phyloP scores from a whole-genome alignment of 2,888 invertebrate genomes.

The Rhyacophila evoluta region DNA sequence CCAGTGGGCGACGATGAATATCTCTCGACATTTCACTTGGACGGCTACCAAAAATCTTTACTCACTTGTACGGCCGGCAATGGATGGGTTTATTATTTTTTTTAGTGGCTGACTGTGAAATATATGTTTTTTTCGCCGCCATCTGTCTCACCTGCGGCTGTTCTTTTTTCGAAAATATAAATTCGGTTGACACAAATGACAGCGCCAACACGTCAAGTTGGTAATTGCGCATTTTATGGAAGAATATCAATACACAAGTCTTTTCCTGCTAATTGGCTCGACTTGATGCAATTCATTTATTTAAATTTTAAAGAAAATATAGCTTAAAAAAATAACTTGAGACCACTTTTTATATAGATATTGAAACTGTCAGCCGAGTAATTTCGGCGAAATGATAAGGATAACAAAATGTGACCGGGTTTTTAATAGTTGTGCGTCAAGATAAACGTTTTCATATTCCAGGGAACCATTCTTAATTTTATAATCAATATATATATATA shows the following conservation, averaged over 20 bases:
- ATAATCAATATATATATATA: no score
- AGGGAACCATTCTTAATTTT: no score
- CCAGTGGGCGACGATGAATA: constrained; percentile 35
- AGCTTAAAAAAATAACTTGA: no score
- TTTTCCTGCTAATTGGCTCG: constrained; percentile 1
- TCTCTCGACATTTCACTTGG: constrained; percentile 44
- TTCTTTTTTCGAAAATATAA: constrained; percentile 6
- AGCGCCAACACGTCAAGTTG: background rate
- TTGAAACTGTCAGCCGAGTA: no score
- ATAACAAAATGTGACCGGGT: no score
- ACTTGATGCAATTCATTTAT: background rate
- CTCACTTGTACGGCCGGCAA: constrained; percentile 35
- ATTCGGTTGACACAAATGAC: background rate
- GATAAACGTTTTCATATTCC: no score
- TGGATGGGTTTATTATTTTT: constrained; percentile 42
- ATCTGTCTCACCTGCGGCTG: constrained; percentile 28
- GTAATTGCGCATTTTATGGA: constrained; percentile 30
- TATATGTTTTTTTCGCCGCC: constrained; percentile 23
- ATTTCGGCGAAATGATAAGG: no score
- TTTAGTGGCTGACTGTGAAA: constrained; percentile 29
- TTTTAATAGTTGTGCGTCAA: no score
- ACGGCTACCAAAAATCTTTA: constrained; percentile 41
- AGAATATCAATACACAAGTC: background rate
- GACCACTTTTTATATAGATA: no score
- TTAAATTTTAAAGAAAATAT: no score